Conservation (phyloP, 2,888 invertebrate genomes). For the Chrysolina oricalcia region DNA sequence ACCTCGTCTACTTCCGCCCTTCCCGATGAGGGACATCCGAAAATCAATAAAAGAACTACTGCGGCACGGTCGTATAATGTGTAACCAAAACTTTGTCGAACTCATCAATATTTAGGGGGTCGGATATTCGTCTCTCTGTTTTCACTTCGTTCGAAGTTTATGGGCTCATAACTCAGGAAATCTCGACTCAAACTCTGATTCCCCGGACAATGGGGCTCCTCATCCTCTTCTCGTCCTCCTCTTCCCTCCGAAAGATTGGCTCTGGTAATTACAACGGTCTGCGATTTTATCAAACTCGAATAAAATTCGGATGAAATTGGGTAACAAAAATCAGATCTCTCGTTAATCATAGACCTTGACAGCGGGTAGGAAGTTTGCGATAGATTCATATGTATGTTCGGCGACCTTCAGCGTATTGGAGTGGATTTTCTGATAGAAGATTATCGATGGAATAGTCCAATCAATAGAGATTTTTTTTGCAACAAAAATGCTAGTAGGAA, state of each 20-base stretch:
- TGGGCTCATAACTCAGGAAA: conserved; percentile 61
- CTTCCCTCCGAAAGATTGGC: conserved; percentile 51
- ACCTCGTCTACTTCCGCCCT: conserved; percentile 3
- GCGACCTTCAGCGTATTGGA: conserved; percentile 5
- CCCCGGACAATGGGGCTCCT: conserved; percentile 59
- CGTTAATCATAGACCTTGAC: conserved; percentile 43
- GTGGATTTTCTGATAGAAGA: neutral
- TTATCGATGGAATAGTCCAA: no score
- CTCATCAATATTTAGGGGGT: conserved; percentile 61
- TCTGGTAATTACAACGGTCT: conserved; percentile 57
- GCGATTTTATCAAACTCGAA: conserved; percentile 57
- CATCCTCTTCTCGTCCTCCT: conserved; percentile 35
- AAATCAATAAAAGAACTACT: conserved; percentile 44
- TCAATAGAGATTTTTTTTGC: no score
- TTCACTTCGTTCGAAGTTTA: conserved; percentile 60
- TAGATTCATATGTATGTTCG: conserved; percentile 17
- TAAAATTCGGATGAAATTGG: conserved; percentile 51
- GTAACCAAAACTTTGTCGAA: conserved; percentile 51
- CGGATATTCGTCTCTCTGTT: conserved; percentile 61
- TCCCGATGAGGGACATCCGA: conserved; percentile 33
- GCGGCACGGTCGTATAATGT: conserved; percentile 49
- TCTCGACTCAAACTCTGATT: conserved; percentile 59
- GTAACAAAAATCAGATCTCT: conserved; percentile 45
- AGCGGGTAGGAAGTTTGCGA: conserved; percentile 6
- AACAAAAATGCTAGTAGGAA: no score